These are phyloP conservation scores for Ctenicera cuprea DNA, from an alignment of 2,888 invertebrate species.

Conservation along the genomic window DNA sequence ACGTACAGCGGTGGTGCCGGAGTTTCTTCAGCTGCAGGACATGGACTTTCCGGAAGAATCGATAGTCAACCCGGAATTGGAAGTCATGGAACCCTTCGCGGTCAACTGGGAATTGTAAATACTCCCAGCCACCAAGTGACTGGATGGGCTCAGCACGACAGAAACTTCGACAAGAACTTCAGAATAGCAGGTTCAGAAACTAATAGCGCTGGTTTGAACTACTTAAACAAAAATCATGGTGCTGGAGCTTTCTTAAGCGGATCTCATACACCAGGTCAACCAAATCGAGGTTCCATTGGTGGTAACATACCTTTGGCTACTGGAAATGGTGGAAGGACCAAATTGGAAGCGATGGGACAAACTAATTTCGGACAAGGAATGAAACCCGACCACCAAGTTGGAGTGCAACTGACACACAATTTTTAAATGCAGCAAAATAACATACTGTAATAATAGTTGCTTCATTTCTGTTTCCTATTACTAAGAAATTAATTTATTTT, in stretches of 20 bases:
- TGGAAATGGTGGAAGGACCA: background rate
- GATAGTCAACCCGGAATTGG: slow-evolving; percentile 37
- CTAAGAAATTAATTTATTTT: background rate
- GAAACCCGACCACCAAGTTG: slow-evolving; percentile 44
- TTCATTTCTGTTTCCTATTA: too few relatives aligned
- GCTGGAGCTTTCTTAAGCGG: slow-evolving; percentile 35
- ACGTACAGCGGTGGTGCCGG: slow-evolving; percentile 24
- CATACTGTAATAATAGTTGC: too few relatives aligned
- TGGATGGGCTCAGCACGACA: slow-evolving; percentile 39
- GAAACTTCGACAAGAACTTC: slow-evolving; percentile 38
- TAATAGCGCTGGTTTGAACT: slow-evolving; percentile 32
- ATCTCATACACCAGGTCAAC: slow-evolving; percentile 29
- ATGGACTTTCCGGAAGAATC: slow-evolving; percentile 26
- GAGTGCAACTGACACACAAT: slow-evolving; percentile 11
- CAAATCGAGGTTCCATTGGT: slow-evolving; percentile 32
- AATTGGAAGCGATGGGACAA: slow-evolving; percentile 20
- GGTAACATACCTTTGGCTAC: slow-evolving; percentile 37
- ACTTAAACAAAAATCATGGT: slow-evolving; percentile 33
- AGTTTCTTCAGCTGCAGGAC: background rate
- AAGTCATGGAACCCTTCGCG: slow-evolving; percentile 29
- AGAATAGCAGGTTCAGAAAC: slow-evolving; percentile 35
- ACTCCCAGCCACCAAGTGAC: slow-evolving; percentile 25
- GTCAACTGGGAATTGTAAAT: slow-evolving; percentile 32
- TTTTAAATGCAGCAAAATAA: too few relatives aligned
- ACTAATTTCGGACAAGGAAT: slow-evolving; percentile 38